phyloP scores from a whole-genome alignment of 2,888 invertebrate genomes.

The Resseliella maxima region DNA sequence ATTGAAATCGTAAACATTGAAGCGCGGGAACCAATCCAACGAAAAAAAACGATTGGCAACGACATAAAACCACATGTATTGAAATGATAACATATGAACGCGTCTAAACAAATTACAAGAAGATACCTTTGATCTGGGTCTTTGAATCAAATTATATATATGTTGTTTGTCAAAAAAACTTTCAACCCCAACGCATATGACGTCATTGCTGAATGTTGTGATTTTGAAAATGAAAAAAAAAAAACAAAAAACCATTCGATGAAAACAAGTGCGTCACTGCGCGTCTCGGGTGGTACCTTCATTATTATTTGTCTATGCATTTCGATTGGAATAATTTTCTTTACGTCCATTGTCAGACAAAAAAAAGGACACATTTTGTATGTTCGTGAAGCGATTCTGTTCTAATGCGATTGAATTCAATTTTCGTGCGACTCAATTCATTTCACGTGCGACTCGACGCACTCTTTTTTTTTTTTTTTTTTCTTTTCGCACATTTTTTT shows the following conservation, averaged over 20 bases:
- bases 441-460: no score
- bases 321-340: no score
- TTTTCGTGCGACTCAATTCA: no score
- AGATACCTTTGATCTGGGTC: not conserved
- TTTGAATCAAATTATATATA: conserved; percentile 17
- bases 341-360: no score
- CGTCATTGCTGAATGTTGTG: conserved; percentile 9
- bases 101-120: conserved; percentile 1
- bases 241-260: not conserved
- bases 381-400: no score
- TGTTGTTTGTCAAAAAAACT: not conserved
- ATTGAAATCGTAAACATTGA: not conserved
- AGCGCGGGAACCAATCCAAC: not conserved
- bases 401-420: no score
- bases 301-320: no score
- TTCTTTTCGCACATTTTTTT: no score
- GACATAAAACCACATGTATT: no score
- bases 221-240: not conserved
- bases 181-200: not conserved
- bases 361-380: no score
- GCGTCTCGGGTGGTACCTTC: not conserved
- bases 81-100: not conserved
- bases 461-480: no score
- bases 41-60: not conserved
- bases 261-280: conserved; percentile 3